Percentiles rank a stretch among this genome's conserved stretches.
phyloP scores from a whole-genome alignment of 2,113 vertebrate genomes.

The Nanorana parkeri region DNA sequence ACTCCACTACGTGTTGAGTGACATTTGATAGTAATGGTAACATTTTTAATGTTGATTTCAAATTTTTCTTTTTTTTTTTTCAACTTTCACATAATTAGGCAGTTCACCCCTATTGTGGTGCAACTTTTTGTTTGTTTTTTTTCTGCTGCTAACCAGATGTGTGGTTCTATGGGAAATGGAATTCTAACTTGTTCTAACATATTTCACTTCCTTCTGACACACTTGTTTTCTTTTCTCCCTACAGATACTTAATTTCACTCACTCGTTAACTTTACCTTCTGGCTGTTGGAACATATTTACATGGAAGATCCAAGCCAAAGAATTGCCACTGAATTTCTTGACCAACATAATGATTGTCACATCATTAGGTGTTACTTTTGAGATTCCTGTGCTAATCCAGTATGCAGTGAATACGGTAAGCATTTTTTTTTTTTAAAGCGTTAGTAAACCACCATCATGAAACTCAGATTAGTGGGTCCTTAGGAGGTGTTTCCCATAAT shows the following conservation, averaged over 20 bases:
- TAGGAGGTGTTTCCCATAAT: too few relatives aligned
- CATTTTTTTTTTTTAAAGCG: too few relatives aligned
- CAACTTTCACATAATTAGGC: too few relatives aligned
- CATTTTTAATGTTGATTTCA: too few relatives aligned
- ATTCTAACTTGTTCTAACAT: background rate
- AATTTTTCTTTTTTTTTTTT: too few relatives aligned
- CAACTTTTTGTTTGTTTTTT: background rate
- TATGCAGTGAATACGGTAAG: too few relatives aligned
- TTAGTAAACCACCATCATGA: too few relatives aligned
- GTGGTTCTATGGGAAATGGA: background rate
- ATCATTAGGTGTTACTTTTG: constrained; percentile 80
- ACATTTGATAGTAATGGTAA: too few relatives aligned
- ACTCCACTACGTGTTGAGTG: too few relatives aligned
- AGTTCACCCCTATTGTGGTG: too few relatives aligned
- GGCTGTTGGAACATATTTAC: constrained; percentile 91
- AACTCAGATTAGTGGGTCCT: too few relatives aligned
- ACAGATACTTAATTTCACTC: constrained; percentile 89
- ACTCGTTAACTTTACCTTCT: constrained; percentile 79
- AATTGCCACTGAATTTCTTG: constrained; percentile 76
- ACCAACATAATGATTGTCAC: constrained; percentile 83
- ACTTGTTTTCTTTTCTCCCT: constrained; percentile 56
- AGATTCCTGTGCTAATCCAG: constrained; percentile 84
- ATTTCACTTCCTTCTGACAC: background rate
- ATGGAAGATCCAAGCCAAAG: constrained; percentile 79
- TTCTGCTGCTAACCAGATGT: background rate